Base-by-base conservation (phyloP, 2,797 vertebrate genomes). In the Phalloptychus januarius region DNA sequence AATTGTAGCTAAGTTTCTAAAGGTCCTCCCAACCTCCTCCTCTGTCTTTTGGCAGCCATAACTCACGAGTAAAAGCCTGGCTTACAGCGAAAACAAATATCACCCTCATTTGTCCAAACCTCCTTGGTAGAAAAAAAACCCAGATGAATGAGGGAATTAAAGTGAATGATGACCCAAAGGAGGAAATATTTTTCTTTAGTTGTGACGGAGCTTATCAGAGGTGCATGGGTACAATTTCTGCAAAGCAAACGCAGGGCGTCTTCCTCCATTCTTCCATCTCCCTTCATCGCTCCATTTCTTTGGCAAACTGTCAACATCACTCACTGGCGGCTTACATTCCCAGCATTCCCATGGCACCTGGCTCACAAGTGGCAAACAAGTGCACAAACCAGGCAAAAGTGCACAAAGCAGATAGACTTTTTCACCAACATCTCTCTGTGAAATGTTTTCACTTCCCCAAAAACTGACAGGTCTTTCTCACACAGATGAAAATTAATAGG, bases 271-370 rank as follows among this genome's bases (percentile, higher is more conserved):
- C 74, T 48, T 56, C 82, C 75, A 63, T 76, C 81, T 86, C 67
- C 75, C 79, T 84, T 76, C 84, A 82, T 85, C 36, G 48, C 87
- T 83, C 80, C 40, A 72, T 79, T 89, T 84, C 81, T 85, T 83
- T 80, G 61, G 86, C 79, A 84, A 89, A 90, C 84, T 87, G 88
- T 89, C 86, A 78, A 86, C 86, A 93, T 94, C 92, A 84, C 83
- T 93, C 91, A 92, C 88, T 69, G 10, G 65, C 31, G 12, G 77
- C 83, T 87, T 84, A 83, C 88, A 91, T 93, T 92, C 87, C 76
- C 81, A 72, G 81, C 83, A 92, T 93, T 92, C 91, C 82, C 48
- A 80, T 91, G 88, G 87, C 90, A 94, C 86, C 86, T 90, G 89
- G 87, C 83, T 87, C 87, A 85, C 52, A 74, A 79, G 83, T 79